Conservation (phyloP, 1,140 invertebrate species). For the Drosophila littoralis region DNA sequence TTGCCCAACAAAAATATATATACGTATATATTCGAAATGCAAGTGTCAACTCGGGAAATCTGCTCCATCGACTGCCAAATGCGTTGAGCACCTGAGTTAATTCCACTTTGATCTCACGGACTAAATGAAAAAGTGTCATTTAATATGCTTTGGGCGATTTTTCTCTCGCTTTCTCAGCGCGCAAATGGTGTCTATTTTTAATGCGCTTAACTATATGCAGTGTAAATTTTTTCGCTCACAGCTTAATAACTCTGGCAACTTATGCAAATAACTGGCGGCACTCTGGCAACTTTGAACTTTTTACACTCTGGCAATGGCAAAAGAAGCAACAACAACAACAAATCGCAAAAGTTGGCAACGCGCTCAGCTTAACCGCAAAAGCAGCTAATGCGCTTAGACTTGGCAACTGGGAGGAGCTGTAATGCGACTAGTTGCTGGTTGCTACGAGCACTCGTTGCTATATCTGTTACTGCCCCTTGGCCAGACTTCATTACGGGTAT, state of each 20-base stretch:
- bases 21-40: background rate
- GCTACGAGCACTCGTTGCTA: conserved; percentile 2
- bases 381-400: conserved; percentile 69
- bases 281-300: conserved; percentile 52
- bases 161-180: background rate
- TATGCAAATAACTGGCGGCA: conserved; percentile 75
- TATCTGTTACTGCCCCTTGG: conserved; percentile 11
- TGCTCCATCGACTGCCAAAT: conserved; percentile 21
- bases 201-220: conserved; percentile 76
- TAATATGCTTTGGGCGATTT: conserved; percentile 9
- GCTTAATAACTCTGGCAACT: conserved; percentile 81
- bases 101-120: conserved; percentile 25
- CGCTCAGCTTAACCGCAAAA: conserved; percentile 67
- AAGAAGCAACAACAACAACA: conserved; percentile 7
- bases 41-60: conserved; percentile 3
- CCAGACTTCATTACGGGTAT: conserved; percentile 26
- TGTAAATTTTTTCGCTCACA: conserved; percentile 46
- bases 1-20: background rate
- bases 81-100: conserved; percentile 30
- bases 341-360: conserved; percentile 35
- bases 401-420: conserved; percentile 2
- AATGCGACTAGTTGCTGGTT: conserved; percentile 21
- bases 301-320: conserved; percentile 12
- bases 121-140: conserved; percentile 4
- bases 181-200: conserved; percentile 61